Percentiles rank a stretch among this genome's conserved stretches.
Conservation (phyloP, 2,113 vertebrate species). For the Rana temporaria region DNA sequence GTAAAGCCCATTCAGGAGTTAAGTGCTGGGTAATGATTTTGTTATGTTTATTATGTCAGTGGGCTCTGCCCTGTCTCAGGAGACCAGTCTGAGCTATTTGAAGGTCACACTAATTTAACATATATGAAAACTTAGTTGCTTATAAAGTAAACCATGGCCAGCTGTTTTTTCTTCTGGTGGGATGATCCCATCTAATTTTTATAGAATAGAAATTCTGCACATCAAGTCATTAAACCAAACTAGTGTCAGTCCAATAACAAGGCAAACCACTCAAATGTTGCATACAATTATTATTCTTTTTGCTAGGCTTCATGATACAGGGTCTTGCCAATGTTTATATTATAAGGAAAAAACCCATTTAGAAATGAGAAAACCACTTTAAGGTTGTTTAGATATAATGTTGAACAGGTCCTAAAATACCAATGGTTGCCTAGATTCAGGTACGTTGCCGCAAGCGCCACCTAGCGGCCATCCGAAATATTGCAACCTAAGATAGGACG, state of each 20-base stretch:
- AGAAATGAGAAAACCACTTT: no score
- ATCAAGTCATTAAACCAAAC: background rate
- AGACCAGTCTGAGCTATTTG: background rate
- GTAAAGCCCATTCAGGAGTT: background rate
- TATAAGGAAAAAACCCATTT: background rate
- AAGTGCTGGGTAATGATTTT: background rate
- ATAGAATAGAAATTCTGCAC: background rate
- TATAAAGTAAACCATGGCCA: background rate
- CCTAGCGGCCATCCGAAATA: no score
- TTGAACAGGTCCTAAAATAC: no score
- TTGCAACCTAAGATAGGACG: no score
- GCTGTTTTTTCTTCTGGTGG: background rate
- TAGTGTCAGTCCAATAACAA: background rate
- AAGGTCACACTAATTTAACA: slow-evolving; percentile 7
- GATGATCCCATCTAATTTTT: background rate
- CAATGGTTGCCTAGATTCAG: no score
- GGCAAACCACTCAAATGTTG: background rate
- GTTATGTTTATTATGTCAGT: slow-evolving; percentile 24
- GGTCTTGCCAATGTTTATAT: background rate
- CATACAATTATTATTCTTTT: background rate
- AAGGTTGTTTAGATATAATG: no score
- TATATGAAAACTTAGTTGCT: slow-evolving; percentile 5
- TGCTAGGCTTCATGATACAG: background rate
- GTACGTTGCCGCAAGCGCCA: no score
- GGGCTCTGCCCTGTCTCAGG: slow-evolving; percentile 7